A percentile compares a stretch with the other conserved stretches of the same genome.
Evolutionary conservation across 2,888 invertebrate genomes (phyloP).

Genomic region (Hylaea fasciaria): DNA sequence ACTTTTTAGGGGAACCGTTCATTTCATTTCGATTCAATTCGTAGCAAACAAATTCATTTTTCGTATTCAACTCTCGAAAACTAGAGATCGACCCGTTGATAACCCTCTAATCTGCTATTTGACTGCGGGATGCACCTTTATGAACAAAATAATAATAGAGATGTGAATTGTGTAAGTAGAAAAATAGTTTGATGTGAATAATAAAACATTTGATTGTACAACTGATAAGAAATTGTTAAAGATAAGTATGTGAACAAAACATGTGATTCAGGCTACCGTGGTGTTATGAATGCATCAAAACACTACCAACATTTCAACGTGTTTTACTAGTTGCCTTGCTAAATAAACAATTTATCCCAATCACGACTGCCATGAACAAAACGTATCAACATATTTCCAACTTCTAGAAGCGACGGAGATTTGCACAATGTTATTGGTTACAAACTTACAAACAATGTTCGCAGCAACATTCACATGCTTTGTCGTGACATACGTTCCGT

Average conservation of each 20-base stretch:
- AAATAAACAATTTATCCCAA: not conserved
- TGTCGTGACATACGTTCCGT: conserved; percentile 60
- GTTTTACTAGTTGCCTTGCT: too few species aligned
- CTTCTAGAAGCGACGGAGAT: conserved; percentile 1
- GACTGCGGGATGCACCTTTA: conserved; percentile 60
- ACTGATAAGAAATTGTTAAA: conserved; percentile 12
- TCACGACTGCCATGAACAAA: not conserved
- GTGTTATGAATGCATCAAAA: too few species aligned
- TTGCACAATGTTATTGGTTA: conserved; percentile 31
- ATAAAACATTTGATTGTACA: conserved; percentile 27
- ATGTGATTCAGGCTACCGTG: not conserved
- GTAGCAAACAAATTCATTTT: conserved; percentile 78
- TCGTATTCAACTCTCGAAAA: conserved; percentile 64
- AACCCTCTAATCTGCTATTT: conserved; percentile 70
- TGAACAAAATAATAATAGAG: conserved; percentile 50
- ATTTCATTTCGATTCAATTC: conserved; percentile 81
- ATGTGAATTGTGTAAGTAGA: conserved; percentile 32
- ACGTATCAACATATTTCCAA: not conserved
- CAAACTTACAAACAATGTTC: conserved; percentile 36
- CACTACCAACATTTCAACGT: too few species aligned
- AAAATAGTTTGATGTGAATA: conserved; percentile 40
- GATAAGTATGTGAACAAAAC: not conserved
- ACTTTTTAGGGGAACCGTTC: conserved; percentile 71
- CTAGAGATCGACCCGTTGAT: conserved; percentile 74
- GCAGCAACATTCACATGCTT: conserved; percentile 33